Conservation (phyloP, 2,888 invertebrate species). For the Drosophila maculinotata region DNA sequence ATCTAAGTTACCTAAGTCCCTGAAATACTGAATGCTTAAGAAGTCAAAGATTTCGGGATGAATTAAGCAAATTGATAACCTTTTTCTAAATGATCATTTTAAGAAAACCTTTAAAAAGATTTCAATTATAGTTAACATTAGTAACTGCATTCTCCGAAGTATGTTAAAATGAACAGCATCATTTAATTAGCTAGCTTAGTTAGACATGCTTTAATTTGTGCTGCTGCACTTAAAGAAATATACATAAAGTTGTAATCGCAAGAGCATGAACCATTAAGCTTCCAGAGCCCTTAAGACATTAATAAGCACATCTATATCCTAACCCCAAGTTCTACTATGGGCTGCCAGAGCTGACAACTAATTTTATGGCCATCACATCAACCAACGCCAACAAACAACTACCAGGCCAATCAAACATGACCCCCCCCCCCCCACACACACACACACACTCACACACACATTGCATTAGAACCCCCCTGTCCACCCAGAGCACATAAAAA, state of each 20-base stretch:
- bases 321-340: constrained; percentile 5
- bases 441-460: constrained; percentile 24
- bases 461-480: not conserved
- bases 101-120: too few species aligned
- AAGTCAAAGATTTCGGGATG: too few species aligned
- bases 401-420: constrained; percentile 74
- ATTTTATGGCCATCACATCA: constrained; percentile 75
- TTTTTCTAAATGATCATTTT: too few species aligned
- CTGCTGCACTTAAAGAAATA: constrained; percentile 32
- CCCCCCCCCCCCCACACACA: constrained; percentile 30
- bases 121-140: not conserved
- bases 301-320: constrained; percentile 56
- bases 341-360: constrained; percentile 57
- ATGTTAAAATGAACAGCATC: not conserved
- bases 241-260: constrained; percentile 36
- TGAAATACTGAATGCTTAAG: too few species aligned
- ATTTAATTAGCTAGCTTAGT: constrained; percentile 7
- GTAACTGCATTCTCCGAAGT: not conserved
- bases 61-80: too few species aligned
- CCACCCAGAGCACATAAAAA: constrained; percentile 49
- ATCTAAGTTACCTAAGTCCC: too few species aligned
- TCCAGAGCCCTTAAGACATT: constrained; percentile 65
- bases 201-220: constrained; percentile 6
- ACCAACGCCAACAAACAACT: constrained; percentile 64
- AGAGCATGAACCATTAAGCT: constrained; percentile 37